Evolutionary conservation across 2,797 vertebrate species (phyloP).

Genomic region (Tenualosa thibaudeaui): DNA sequence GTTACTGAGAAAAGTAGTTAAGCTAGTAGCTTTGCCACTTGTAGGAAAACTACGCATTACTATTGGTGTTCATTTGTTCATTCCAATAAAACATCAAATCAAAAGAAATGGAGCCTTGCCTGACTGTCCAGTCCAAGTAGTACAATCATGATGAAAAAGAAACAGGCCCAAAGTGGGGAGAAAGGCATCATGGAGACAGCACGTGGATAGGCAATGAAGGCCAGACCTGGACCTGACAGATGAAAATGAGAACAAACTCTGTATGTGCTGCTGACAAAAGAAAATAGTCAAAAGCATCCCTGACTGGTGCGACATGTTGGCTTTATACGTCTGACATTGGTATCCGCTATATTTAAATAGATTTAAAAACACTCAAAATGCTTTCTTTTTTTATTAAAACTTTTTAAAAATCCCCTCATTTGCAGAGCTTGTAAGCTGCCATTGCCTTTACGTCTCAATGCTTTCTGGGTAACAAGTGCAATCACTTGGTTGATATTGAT

Average conservation of each 20-base stretch:
- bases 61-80: not conserved
- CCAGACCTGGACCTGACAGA: constrained; percentile 88
- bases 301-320: too few relatives aligned
- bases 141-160: constrained; percentile 95
- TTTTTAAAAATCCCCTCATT: too few relatives aligned
- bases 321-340: too few relatives aligned
- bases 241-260: not conserved
- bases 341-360: too few relatives aligned
- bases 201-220: constrained; percentile 95
- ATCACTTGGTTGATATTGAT: too few relatives aligned
- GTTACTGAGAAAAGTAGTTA: too few relatives aligned
- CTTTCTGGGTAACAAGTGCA: too few relatives aligned
- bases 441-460: too few relatives aligned
- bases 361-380: too few relatives aligned
- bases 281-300: not conserved
- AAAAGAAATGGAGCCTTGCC: constrained; percentile 64
- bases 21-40: too few relatives aligned
- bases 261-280: not conserved
- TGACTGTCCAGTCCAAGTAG: constrained; percentile 95
- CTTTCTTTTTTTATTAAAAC: too few relatives aligned
- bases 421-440: too few relatives aligned
- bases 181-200: constrained; percentile 97
- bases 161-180: constrained; percentile 93
- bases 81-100: not conserved
- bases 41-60: not conserved